A percentile compares a stretch with the other conserved stretches of the same genome.
These are phyloP conservation scores for Platycheirus rosarum DNA, from an alignment of 2,888 invertebrate genomes.

Conservation along the genomic window DNA sequence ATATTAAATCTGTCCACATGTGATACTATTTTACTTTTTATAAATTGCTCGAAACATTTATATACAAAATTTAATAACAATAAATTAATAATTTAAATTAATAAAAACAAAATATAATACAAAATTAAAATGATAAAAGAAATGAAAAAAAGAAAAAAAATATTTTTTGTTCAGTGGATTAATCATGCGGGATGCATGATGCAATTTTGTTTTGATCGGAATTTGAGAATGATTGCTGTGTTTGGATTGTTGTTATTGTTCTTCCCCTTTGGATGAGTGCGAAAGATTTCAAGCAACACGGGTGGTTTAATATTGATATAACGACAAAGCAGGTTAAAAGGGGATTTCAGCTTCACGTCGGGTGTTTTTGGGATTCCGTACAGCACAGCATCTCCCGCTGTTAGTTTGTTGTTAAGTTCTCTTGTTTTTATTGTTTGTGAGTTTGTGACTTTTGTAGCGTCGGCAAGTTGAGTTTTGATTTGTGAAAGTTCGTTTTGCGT, in stretches of 20 bases:
- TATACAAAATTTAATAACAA: too few relatives aligned
- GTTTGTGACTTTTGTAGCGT: background rate
- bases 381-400: background rate
- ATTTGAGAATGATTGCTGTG: conserved; percentile 1
- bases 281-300: background rate
- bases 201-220: background rate
- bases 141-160: too few relatives aligned
- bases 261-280: background rate
- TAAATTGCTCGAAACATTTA: too few relatives aligned
- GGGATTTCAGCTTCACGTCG: background rate
- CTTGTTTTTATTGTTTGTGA: too few relatives aligned
- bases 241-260: background rate
- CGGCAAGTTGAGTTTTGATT: background rate
- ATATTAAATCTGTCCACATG: too few relatives aligned
- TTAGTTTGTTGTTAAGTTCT: background rate
- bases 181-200: background rate
- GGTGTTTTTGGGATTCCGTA: conserved; percentile 4
- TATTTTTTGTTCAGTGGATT: too few relatives aligned
- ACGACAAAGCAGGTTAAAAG: background rate
- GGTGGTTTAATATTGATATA: background rate
- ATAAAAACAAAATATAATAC: too few relatives aligned
- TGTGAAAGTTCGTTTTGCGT: background rate
- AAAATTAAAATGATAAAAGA: too few relatives aligned
- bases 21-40: too few relatives aligned
- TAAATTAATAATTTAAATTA: too few relatives aligned